A percentile compares a stretch with the other conserved stretches of the same genome.
Conservation (phyloP, 1,140 invertebrate species). For the Zophobas atratus region DNA sequence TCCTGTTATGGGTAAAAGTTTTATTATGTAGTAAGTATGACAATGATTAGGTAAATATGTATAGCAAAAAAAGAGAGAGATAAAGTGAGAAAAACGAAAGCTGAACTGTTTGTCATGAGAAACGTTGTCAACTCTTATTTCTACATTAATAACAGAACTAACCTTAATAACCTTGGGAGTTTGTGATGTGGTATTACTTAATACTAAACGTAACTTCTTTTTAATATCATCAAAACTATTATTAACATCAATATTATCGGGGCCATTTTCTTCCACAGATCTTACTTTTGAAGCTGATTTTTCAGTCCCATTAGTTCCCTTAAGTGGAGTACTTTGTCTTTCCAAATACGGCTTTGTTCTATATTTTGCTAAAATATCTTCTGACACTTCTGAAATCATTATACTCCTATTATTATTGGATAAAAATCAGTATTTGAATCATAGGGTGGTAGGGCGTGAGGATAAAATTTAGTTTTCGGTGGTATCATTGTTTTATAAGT, state of each 20-base stretch:
- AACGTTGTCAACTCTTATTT: not conserved
- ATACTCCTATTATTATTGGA: too few relatives aligned
- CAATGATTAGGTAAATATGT: not conserved
- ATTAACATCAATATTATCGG: slow-evolving; percentile 52
- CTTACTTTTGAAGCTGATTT: slow-evolving; percentile 51
- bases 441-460: too few relatives aligned
- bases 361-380: slow-evolving; percentile 97
- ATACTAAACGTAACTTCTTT: slow-evolving; percentile 91
- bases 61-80: too few relatives aligned
- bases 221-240: slow-evolving; percentile 81
- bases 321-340: slow-evolving; percentile 69
- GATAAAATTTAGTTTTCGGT: too few relatives aligned
- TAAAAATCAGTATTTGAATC: too few relatives aligned
- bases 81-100: too few relatives aligned
- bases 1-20: slow-evolving; percentile 52
- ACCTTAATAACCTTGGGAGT: slow-evolving; percentile 61
- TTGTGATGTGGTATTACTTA: slow-evolving; percentile 74
- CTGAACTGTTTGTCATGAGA: not conserved
- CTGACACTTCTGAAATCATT: slow-evolving; percentile 77
- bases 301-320: slow-evolving; percentile 44
- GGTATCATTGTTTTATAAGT: too few relatives aligned
- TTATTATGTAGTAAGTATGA: not conserved
- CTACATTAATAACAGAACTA: not conserved
- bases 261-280: slow-evolving; percentile 49
- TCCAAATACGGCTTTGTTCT: slow-evolving; percentile 82